Base-by-base conservation (phyloP, 2,888 invertebrate genomes). In the Philopedon plagiatum region DNA sequence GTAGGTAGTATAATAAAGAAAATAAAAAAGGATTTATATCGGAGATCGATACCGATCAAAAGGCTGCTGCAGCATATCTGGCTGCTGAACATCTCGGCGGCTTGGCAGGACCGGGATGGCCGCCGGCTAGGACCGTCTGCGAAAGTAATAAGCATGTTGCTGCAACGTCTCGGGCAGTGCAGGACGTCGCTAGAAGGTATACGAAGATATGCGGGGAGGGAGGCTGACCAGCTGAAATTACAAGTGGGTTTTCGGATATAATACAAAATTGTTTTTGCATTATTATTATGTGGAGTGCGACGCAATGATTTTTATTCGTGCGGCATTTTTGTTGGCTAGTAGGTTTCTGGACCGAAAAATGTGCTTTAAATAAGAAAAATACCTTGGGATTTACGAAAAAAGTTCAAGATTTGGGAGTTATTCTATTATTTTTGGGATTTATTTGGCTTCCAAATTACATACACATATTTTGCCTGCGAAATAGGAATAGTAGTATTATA, bases 111-210 rank as follows among this genome's bases (percentile, higher is more conserved):
- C 73, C 68, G 58, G 73, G 73, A 78, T 78, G 78, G 78, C 80
- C 80, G 71, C 76, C 76, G 80, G 80, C 80, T 77, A 77, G 78
- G 79, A 78, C 77, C 79, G 80, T 80, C 80, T 80, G 80, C 77
- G 76, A 32, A 37, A 39, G 62, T 79, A 79, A 76, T 78, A 79
- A 78, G 80, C 79, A 80, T 77, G 78, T 80, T 78, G 76, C 73
- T 75, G 73, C 60, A 67, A 73, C 46, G 70, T 65, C 70, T 62
- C 63, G 19, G 58, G 63, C 60, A 32, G 62, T 39, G 49, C 56
- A 62, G 65, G 58, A 68, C 62, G 68, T 68, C 62, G 58, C 68
- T 61, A 32, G 41, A 39, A 23, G 68, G 46, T 58, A 18, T 19
- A 15, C 7, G 37, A 21, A 21, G 5, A 19, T 19, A 44, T 54